Evolutionary conservation across 2,888 invertebrate genomes (phyloP), one percentile per base, ranked within the genome.

Genomic region (Baronia brevicornis): DNA sequence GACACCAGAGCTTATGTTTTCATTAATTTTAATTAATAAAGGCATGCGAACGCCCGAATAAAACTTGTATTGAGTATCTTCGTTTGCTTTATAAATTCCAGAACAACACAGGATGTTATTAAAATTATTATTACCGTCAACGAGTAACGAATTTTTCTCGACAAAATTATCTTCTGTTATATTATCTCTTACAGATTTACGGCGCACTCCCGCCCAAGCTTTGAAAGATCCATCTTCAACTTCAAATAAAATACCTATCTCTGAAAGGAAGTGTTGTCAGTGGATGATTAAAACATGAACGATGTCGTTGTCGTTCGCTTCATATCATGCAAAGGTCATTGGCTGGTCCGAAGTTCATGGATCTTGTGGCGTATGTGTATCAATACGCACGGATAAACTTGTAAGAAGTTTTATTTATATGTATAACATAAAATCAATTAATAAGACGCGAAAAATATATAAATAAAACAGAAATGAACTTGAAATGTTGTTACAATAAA

Each of bases 251-350:
- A 39, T 44, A 38, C 33, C 37, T 41, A 33, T 43, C 31, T 50
- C 56, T 61, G 55, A 73, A 66, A 77, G 77, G 73, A 77, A 64
- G 69, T 53, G 48, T 69, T 71, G 73, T 70, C 60, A 60, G 55
- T 60, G 71, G 70, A 70, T 74, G 69, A 77, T 72, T 72, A 67
- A 71, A 64, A 50, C 68, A 71, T 77, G 65, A 80, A 74, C 60
- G 72, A 73, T 74, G 73, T 70, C 60, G 72, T 72, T 74, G 73
- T 70, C 68, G 60, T 74, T 73, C 72, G 71, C 62, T 66, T 56
- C 55, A 54, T 70, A 72, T 66, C 60, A 54, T 47, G 47, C 48
- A 46, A 57, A 54, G 74, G 71, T 77, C 75, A 67, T 61, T 70
- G 73, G 48, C 70, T 67, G 65, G 63, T 55, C 51, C 62, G 39